These are phyloP conservation scores for Bettongia penicillata DNA, from an alignment of 2,113 vertebrate species.

Conservation along the genomic window DNA sequence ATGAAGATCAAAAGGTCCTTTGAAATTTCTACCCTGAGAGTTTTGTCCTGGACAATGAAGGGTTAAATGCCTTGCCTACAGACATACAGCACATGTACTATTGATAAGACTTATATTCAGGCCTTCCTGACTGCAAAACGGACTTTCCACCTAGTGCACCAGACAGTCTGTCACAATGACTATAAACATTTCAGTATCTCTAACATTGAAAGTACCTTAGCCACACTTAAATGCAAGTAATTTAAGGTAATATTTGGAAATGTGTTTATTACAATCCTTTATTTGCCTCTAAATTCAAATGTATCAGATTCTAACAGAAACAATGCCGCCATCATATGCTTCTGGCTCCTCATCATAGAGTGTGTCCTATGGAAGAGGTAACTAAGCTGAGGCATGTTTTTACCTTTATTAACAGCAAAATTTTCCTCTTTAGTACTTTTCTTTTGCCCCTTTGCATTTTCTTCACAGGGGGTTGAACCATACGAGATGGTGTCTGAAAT, in stretches of 20 bases:
- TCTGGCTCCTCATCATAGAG: background rate
- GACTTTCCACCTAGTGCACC: background rate
- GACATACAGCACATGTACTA: background rate
- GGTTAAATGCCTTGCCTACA: background rate
- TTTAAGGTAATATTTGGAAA: background rate
- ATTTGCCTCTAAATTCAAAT: background rate
- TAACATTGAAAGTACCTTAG: background rate
- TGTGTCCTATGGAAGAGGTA: background rate
- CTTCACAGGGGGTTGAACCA: conserved; percentile 72
- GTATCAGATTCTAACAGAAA: background rate
- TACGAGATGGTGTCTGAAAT: conserved; percentile 72
- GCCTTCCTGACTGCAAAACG: background rate
- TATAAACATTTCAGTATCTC: background rate
- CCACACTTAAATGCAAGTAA: background rate
- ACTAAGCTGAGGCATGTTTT: background rate
- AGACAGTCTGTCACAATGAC: background rate
- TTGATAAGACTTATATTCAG: background rate
- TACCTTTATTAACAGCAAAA: conserved; percentile 68
- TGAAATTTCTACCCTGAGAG: background rate
- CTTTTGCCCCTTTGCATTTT: conserved; percentile 66
- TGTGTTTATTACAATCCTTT: background rate
- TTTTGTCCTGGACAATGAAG: background rate
- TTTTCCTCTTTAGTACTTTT: conserved; percentile 77
- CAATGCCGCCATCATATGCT: background rate
- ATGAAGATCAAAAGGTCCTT: background rate